Percentiles rank a stretch among this genome's conserved stretches.
These are phyloP conservation scores for Eumeta japonica DNA, from an alignment of 1,140 invertebrate species.

Conservation along the genomic window DNA sequence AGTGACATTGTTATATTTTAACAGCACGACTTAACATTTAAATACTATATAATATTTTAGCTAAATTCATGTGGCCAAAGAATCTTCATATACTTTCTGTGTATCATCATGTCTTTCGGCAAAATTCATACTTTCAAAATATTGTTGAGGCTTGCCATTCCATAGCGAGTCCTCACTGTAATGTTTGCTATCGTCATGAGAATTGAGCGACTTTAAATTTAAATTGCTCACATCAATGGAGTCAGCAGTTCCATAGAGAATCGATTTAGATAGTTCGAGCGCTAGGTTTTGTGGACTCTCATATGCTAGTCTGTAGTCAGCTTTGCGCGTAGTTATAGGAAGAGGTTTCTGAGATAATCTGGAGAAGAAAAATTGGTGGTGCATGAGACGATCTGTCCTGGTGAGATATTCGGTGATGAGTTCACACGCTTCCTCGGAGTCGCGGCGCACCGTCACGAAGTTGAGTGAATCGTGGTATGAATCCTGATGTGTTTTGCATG, in stretches of 20 bases:
- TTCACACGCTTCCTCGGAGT: neutral
- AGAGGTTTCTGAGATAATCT: neutral
- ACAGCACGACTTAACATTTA: no score
- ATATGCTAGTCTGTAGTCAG: conserved; percentile 17
- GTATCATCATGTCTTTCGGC: conserved; percentile 17
- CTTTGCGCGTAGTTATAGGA: conserved; percentile 10
- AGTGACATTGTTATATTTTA: no score
- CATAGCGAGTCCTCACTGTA: conserved; percentile 30
- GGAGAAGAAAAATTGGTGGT: neutral
- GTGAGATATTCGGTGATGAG: conserved; percentile 34
- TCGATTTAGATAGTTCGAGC: conserved; percentile 28
- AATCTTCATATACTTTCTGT: conserved; percentile 41
- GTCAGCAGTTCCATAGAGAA: conserved; percentile 29
- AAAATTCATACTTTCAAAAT: conserved; percentile 50
- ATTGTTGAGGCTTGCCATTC: conserved; percentile 42
- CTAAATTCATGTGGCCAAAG: conserved; percentile 28
- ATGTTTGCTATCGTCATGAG: conserved; percentile 16
- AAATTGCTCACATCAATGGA: conserved; percentile 26
- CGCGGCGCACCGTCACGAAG: conserved; percentile 1
- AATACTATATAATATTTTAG: no score
- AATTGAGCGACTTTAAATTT: conserved; percentile 21
- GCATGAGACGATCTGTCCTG: conserved; percentile 24
- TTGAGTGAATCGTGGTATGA: conserved; percentile 8
- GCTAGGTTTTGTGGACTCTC: conserved; percentile 33
- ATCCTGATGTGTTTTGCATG: no score